A percentile compares a stretch with the other conserved stretches of the same genome.
These are phyloP conservation scores for Lepisosteus oculatus DNA, from an alignment of 2,113 vertebrate genomes.

Conservation along the genomic window DNA sequence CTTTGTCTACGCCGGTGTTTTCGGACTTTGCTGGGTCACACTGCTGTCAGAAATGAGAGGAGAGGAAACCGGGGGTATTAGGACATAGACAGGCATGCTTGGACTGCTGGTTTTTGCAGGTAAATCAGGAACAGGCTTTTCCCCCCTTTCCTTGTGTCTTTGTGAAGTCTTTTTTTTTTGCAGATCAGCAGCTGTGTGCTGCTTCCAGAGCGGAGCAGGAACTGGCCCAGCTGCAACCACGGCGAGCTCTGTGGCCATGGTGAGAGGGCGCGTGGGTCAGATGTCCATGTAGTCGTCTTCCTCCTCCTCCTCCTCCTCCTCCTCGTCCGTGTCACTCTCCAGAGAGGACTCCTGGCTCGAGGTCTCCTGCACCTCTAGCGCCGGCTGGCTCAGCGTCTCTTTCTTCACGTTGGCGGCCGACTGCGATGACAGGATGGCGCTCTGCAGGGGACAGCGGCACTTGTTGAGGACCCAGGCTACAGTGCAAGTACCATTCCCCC, in stretches of 20 bases:
- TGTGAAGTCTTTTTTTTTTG: background rate
- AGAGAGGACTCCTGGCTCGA: conserved; percentile 97
- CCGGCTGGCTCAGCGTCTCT: conserved; percentile 90
- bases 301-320: conserved; percentile 40
- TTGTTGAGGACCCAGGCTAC: too few relatives aligned
- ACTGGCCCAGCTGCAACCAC: background rate
- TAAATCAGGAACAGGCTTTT: background rate
- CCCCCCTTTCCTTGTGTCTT: background rate
- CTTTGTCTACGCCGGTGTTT: background rate
- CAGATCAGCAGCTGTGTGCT: background rate
- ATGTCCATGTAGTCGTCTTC: conserved; percentile 89
- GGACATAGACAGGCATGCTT: background rate
- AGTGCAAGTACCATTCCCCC: too few relatives aligned
- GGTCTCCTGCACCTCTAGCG: conserved; percentile 92
- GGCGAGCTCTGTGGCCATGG: background rate
- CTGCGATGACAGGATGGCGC: conserved; percentile 93
- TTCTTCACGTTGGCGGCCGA: conserved; percentile 96
- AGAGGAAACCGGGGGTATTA: too few relatives aligned
- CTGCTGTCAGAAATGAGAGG: too few relatives aligned
- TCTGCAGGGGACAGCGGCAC: conserved; percentile 62
- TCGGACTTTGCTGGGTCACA: too few relatives aligned
- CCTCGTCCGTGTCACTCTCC: conserved; percentile 95
- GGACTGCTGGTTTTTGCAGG: background rate
- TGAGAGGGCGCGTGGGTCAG: conserved; percentile 50
- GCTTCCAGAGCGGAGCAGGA: background rate